Base-by-base conservation (phyloP, 2,888 invertebrate species). In the Drosophila tripunctata region DNA sequence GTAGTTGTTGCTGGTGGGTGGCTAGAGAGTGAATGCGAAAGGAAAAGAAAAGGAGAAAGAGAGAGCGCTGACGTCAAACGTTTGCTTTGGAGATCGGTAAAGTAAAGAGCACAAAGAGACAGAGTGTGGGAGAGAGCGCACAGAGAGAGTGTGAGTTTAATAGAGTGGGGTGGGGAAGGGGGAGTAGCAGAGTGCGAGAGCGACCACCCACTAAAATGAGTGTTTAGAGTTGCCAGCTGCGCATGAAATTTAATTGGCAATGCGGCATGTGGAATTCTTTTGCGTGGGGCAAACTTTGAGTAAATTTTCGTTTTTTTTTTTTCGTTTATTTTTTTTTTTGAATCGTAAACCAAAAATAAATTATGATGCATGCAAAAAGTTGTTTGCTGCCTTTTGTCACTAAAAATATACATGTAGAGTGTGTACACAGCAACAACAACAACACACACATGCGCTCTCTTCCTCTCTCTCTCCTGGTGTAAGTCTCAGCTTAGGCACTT, bases 301-400 rank as follows among this genome's bases (percentile, higher is more conserved):
- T 74, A n/a, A n/a, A n/a, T n/a, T n/a, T n/a, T n/a, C n/a, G n/a
- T n/a, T n/a, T n/a, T 67, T 48, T 27, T 35, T n/a, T 14, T 15
- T 7, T 7, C 15, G 22, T 21, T 2, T 22, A 24, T 22, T 43
- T 38, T 43, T 22, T 10, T 15, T 24, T 43, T 43, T 40, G 19
- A 40, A 30, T 69, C 61, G 67, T 50, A 55, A 60, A 67, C 84
- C 84, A 74, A 83, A 86, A 84, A 84, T 84, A 81, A 87, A 87
- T 71, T 65, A 84, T 81, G 85, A 81, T 71, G 60, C 75, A 82
- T 72, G 67, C 79, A 31, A 73, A 78, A 83, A 65, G 51, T 70
- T 66, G 78, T 75, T n/a, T 71, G 81, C 77, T 68, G 76, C 41
- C 64, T 60, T 62, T n/a, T n/a, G n/a, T n/a, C n/a, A 33, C 75